These are phyloP conservation scores for Agraylea sexmaculata DNA, from an alignment of 1,140 invertebrate species.

Conservation along the genomic window DNA sequence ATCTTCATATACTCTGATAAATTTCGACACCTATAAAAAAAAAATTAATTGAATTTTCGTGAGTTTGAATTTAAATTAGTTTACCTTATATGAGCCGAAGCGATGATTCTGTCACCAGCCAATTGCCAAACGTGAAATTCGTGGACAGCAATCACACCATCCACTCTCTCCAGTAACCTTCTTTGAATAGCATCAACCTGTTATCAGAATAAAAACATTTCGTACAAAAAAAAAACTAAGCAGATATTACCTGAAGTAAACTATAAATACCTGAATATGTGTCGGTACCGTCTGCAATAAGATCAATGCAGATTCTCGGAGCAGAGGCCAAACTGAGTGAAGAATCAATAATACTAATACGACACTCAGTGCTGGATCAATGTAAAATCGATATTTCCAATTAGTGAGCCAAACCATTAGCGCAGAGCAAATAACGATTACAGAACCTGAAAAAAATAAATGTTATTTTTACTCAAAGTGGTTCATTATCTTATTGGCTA, in stretches of 20 bases:
- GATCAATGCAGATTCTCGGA: conserved; percentile 80
- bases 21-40: conserved; percentile 60
- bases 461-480: too few species aligned
- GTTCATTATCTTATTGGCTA: too few species aligned
- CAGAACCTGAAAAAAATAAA: conserved; percentile 48
- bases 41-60: neutral
- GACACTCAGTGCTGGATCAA: conserved; percentile 88
- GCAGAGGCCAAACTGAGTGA: conserved; percentile 73
- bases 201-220: conserved; percentile 6
- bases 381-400: conserved; percentile 72
- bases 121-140: conserved; percentile 93
- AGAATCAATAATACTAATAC: conserved; percentile 70
- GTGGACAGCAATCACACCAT: conserved; percentile 83
- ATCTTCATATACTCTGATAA: conserved; percentile 84
- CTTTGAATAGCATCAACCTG: conserved; percentile 77
- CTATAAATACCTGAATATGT: conserved; percentile 63
- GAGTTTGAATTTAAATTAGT: neutral
- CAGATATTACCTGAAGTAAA: conserved; percentile 1
- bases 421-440: conserved; percentile 93
- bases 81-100: conserved; percentile 81
- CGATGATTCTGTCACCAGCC: conserved; percentile 84
- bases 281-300: conserved; percentile 85
- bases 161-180: conserved; percentile 71
- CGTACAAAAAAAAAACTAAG: conserved; percentile 5
- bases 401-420: conserved; percentile 76